Conservation (phyloP, 1,140 invertebrate genomes). For the Orchesella cincta region DNA sequence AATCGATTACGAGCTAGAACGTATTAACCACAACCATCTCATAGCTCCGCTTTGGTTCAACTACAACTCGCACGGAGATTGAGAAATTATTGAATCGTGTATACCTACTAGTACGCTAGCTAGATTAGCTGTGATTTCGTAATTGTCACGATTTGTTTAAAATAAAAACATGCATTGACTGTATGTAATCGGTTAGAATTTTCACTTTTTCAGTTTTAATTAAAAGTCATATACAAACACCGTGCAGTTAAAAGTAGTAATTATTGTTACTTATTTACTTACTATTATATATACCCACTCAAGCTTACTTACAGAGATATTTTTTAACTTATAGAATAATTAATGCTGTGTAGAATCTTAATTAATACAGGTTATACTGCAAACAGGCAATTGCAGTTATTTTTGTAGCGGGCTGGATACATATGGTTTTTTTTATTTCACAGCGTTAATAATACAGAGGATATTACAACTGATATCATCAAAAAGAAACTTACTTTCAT, state of each 20-base stretch:
- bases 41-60: too few relatives aligned
- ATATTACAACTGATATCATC: background rate
- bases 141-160: too few relatives aligned
- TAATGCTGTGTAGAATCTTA: background rate
- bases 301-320: background rate
- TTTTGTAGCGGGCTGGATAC: conserved; percentile 17
- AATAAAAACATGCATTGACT: too few relatives aligned
- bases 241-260: conserved; percentile 25
- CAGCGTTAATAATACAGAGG: background rate
- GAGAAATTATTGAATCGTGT: too few relatives aligned
- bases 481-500: background rate
- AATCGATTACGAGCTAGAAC: too few relatives aligned
- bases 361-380: conserved; percentile 17
- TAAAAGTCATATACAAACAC: too few relatives aligned
- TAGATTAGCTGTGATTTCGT: too few relatives aligned
- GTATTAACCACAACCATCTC: too few relatives aligned
- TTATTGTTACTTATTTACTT: background rate
- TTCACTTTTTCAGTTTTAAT: background rate
- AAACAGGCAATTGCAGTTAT: conserved; percentile 6
- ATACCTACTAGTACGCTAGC: too few relatives aligned
- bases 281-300: background rate
- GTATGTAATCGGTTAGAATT: background rate
- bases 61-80: too few relatives aligned
- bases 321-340: background rate
- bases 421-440: background rate